phyloP scores from a whole-genome alignment of 2,113 vertebrate genomes.

The Hyperoodon ampullatus region DNA sequence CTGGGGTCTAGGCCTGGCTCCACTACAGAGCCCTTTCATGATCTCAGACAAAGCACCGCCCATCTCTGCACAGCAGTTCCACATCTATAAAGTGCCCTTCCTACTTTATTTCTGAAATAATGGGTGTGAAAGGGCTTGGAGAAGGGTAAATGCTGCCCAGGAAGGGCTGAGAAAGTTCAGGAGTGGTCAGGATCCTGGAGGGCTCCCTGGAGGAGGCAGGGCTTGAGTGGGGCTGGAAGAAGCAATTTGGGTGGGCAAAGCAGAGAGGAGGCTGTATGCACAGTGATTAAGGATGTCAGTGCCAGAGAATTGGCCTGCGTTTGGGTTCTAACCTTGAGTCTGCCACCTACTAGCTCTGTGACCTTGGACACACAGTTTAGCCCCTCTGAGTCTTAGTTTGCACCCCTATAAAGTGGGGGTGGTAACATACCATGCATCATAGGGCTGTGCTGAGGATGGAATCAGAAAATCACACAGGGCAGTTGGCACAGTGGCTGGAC shows the following conservation, averaged over 20 bases:
- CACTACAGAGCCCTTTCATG: neutral
- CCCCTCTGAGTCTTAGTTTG: neutral
- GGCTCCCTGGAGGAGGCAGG: neutral
- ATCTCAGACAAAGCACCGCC: neutral
- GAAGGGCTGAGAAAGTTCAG: neutral
- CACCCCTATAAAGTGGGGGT: neutral
- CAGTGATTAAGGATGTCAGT: neutral
- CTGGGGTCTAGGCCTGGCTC: neutral
- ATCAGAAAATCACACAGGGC: neutral
- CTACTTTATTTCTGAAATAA: neutral
- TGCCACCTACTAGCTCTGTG: neutral
- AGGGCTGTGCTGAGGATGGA: neutral
- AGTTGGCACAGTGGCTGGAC: neutral
- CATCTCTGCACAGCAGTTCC: neutral
- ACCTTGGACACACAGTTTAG: neutral
- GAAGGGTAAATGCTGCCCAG: neutral
- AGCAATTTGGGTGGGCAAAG: neutral
- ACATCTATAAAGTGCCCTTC: neutral
- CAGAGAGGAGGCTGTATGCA: neutral
- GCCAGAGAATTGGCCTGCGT: neutral
- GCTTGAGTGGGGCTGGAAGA: neutral
- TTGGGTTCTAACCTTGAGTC: neutral
- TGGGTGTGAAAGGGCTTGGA: neutral
- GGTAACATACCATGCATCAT: accelerated
- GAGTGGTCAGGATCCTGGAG: neutral